Evolutionary conservation across 2,888 invertebrate genomes (phyloP).

Genomic region (Aethes cnicana): DNA sequence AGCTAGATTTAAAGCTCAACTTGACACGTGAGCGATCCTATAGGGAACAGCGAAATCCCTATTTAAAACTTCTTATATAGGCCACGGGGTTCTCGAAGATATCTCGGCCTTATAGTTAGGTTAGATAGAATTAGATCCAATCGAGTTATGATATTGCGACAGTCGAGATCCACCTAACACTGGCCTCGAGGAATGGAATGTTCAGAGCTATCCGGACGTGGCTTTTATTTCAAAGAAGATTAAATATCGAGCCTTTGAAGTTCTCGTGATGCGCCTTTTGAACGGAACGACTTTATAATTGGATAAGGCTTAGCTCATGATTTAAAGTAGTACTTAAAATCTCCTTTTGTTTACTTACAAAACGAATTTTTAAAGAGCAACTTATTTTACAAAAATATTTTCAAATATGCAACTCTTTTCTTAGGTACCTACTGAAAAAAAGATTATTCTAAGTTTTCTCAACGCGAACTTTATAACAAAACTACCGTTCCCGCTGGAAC

Average conservation of each 20-base stretch:
- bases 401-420: no score
- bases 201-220: constrained; percentile 11
- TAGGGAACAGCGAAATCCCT: no score
- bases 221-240: constrained; percentile 19
- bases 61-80: no score
- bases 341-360: constrained; percentile 10
- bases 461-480: no score
- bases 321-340: background rate
- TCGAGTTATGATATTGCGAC: constrained; percentile 10
- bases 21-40: no score
- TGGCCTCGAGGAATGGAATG: background rate
- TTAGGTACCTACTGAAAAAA: no score
- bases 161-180: background rate
- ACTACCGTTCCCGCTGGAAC: no score
- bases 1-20: no score
- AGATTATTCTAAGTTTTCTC: no score
- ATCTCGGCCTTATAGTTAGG: constrained; percentile 7
- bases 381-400: background rate
- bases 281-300: constrained; percentile 23
- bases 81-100: no score
- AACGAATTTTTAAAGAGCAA: background rate
- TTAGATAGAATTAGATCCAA: constrained; percentile 13
- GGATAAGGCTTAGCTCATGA: constrained; percentile 4
- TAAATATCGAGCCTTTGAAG: constrained; percentile 16
- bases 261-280: constrained; percentile 11